These are phyloP conservation scores for Rhizomys pruinosus DNA, from an alignment of 2,113 vertebrate genomes.

Conservation along the genomic window DNA sequence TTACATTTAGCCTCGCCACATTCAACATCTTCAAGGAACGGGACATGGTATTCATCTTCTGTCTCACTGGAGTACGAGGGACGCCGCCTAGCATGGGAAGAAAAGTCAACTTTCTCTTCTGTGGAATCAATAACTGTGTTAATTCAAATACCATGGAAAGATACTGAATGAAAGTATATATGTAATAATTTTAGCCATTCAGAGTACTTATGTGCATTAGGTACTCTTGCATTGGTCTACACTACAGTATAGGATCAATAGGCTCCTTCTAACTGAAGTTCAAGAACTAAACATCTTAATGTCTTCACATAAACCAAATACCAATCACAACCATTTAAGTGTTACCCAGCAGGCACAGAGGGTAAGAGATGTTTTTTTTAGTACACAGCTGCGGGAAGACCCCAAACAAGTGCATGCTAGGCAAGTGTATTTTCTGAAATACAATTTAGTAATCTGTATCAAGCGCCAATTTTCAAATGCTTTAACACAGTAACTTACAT, in stretches of 20 bases:
- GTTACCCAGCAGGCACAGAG: not conserved
- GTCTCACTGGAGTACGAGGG: conserved; percentile 95
- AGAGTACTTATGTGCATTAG: not conserved
- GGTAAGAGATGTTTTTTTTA: not conserved
- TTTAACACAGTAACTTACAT: not conserved
- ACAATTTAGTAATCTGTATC: not conserved
- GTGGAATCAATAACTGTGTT: not conserved
- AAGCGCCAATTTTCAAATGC: conserved; percentile 5
- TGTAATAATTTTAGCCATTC: too few relatives aligned
- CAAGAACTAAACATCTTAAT: not conserved
- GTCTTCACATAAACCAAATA: not conserved
- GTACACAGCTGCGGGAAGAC: not conserved
- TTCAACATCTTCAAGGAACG: conserved; percentile 98
- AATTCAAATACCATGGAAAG: not conserved
- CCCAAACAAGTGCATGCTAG: not conserved
- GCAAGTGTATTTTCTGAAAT: not conserved
- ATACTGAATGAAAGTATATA: not conserved
- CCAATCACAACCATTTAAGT: not conserved
- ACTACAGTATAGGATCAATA: not conserved
- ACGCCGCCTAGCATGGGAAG: conserved; percentile 83
- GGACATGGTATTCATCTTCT: conserved; percentile 98
- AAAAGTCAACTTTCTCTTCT: not conserved
- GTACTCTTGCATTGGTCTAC: not conserved
- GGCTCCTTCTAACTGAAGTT: not conserved
- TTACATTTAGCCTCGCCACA: conserved; percentile 94